phyloP scores from a whole-genome alignment of 2,113 vertebrate species.

The Hemiprocne comata region DNA sequence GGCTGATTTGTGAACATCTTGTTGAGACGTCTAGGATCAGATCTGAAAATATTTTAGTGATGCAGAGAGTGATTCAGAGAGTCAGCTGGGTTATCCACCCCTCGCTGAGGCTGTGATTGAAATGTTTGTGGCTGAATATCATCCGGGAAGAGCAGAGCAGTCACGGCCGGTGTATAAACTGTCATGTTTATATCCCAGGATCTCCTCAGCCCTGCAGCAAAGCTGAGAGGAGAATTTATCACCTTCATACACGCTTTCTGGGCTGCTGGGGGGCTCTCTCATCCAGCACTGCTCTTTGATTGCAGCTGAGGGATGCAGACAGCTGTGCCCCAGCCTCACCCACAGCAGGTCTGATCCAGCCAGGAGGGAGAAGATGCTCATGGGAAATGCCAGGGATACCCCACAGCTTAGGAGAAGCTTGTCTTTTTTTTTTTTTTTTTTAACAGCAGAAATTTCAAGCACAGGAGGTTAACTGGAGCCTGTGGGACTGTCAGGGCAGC shows the following conservation, averaged over 20 bases:
- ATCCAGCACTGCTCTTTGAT: accelerated
- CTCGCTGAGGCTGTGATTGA: neutral
- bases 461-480: neutral
- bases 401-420: neutral
- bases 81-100: neutral
- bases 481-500: neutral
- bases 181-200: neutral
- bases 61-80: conserved; percentile 33
- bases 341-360: neutral
- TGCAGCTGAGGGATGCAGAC: neutral
- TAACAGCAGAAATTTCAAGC: neutral
- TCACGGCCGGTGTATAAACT: neutral
- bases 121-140: neutral
- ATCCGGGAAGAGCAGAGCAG: neutral
- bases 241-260: accelerated
- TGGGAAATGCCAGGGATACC: neutral
- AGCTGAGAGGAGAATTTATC: conserved; percentile 1
- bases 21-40: neutral
- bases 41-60: conserved; percentile 8
- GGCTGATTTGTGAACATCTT: conserved; percentile 21
- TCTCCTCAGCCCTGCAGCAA: neutral
- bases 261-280: neutral
- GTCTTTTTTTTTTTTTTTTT: neutral
- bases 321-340: neutral
- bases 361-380: accelerated